Evolutionary conservation across 1,140 invertebrate genomes (phyloP), one percentile per base, ranked within the genome.

Genomic region (Drosophila micromelanica): DNA sequence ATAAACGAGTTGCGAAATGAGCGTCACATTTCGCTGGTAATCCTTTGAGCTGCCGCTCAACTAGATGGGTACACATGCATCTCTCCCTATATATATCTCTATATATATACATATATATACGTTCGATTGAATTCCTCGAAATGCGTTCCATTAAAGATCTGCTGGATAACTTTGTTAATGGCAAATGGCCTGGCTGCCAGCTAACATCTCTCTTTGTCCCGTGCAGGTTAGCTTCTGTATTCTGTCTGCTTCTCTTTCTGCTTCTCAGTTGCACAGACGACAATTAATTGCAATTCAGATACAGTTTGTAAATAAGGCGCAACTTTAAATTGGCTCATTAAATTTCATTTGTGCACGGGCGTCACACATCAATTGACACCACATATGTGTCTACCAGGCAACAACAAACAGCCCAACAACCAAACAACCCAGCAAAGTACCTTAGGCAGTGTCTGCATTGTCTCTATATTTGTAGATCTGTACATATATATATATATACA

Each of bases 321-420:
- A 87, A 80, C 81, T 87, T 86, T 87, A 87, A 87, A 86, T 78
- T 86, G 81, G 82, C 81, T 82, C 81, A 86, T 86, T 87, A 78
- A 86, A 86, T 87, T 86, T 82, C 84, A 86, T 86, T 86, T 82
- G 80, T 65, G 63, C 72, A 45, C 71, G 68, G 75, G 75, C 80
- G 75, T 76, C 71, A 82, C 78, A 78, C 82, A 86, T 81, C 76
- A 86, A 87, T 78, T 82, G 81, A 69, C 82, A 82, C 70, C 78
- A 73, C 64, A 68, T 73, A 73, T 37, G 35, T 27, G 27, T 27
- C 5, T 17, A 43, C 43, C 32, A 63, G 20, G 20, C 43, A 32
- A 17, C 43, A 32, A 17, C 5, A 30, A 64, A 64, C 56, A 55
- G 42, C 45, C 49, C 46, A 62, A 23, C 38, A 42, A 15, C 17